Evolutionary conservation across 2,113 vertebrate genomes (phyloP), one percentile per base, ranked within the genome.

Genomic region (Zapus hudsonius): DNA sequence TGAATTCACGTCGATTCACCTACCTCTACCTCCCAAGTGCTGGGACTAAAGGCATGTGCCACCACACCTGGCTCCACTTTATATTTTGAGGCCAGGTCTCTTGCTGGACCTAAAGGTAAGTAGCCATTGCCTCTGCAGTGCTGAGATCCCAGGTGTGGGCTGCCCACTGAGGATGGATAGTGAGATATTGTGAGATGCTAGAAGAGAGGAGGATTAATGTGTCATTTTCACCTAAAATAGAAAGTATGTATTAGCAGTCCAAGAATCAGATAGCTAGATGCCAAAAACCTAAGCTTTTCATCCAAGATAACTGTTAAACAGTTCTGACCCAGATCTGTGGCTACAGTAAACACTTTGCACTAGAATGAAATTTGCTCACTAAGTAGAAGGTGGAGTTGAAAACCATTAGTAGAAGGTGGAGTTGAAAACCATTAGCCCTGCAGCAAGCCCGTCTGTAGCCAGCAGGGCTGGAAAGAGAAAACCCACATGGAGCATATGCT

Each of bases 401-500:
- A 94, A 92, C 33, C 12, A 40, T 25, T 61, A 61, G 61, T 92
- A 75, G 86, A 92, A 96, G 75, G 40, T 55, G 52, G 19, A 80
- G 11, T 91, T 87, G 66, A 67, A 86, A 94, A 92, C 33, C 12
- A 40, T 25, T 61, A 61, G 61, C n/a, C n/a, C n/a, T n/a, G n/a
- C n/a, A n/a, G n/a, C n/a, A n/a, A n/a, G n/a, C n/a, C n/a, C n/a
- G n/a, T n/a, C 42, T 73, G 9, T 44, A 47, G 40, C 29, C 29
- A 55, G 31, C 1, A 8, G 29, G 29, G 7, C 47, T 84, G 25
- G 29, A 89, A 87, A 64, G 61, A 92, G 76, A n/a, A 69, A 47
- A 11, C 31, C 3, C 55, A 23, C 19, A 3, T 73, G 44, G 33
- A 22, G 27, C 44, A 1, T 17, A 7, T 22, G n/a, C n/a, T 67